Evolutionary conservation across 2,797 vertebrate species (phyloP).

Genomic region (Iguana delicatissima): DNA sequence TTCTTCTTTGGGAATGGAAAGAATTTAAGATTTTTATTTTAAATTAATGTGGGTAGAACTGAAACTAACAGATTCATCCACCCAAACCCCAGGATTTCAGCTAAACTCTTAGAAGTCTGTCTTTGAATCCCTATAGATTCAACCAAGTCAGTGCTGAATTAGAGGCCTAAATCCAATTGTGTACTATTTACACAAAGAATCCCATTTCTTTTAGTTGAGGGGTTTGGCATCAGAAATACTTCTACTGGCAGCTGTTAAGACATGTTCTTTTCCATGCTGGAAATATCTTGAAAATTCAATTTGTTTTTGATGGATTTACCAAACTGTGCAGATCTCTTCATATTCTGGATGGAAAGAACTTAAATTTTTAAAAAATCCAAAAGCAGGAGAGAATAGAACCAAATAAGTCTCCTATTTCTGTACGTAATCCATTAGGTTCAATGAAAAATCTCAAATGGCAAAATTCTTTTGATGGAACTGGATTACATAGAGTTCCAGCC

Average conservation of each 20-base stretch:
- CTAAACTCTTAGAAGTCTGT: neutral
- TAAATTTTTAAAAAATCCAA: neutral
- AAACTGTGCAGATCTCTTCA: neutral
- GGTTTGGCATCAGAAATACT: too few species aligned
- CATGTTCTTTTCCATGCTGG: too few species aligned
- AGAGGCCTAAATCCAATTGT: neutral
- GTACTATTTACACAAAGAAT: too few species aligned
- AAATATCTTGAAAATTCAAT: neutral
- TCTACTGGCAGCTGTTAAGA: too few species aligned
- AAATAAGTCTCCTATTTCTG: neutral
- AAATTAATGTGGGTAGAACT: neutral
- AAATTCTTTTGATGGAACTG: neutral
- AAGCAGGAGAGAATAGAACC: neutral
- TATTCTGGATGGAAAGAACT: neutral
- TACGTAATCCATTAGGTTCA: neutral
- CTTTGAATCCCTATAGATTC: neutral
- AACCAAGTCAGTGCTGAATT: neutral
- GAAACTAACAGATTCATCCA: neutral
- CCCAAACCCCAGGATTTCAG: neutral
- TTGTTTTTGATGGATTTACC: neutral
- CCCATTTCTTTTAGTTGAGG: too few species aligned
- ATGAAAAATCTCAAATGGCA: neutral
- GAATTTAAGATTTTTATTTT: neutral
- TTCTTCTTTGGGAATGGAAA: neutral
- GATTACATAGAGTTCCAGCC: neutral